These are phyloP conservation scores for Myiagra hebetior DNA, from an alignment of 2,113 vertebrate genomes.

Conservation along the genomic window DNA sequence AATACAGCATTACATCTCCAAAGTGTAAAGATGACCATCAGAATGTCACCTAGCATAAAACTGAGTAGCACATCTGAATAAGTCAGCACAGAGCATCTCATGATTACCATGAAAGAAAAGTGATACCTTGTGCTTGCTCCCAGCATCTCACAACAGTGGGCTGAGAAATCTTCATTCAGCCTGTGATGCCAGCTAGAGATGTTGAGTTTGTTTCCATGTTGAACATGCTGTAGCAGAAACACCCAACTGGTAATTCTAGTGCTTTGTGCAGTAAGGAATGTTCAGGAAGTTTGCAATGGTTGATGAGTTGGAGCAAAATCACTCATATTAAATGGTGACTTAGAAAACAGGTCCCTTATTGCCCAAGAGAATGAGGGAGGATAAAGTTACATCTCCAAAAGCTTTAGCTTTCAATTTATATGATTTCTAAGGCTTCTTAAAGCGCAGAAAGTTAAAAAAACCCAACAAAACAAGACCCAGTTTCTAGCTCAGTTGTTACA, in stretches of 20 bases:
- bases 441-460: not conserved
- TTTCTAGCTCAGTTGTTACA: not conserved
- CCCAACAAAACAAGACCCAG: not conserved
- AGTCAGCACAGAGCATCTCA: not conserved
- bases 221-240: not conserved
- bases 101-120: not conserved
- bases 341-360: not conserved
- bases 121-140: not conserved
- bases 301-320: not conserved
- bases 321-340: not conserved
- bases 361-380: not conserved
- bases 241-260: not conserved
- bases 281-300: not conserved
- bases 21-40: not conserved
- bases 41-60: not conserved
- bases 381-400: not conserved
- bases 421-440: not conserved
- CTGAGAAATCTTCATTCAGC: not conserved
- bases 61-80: not conserved
- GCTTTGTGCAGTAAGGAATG: not conserved
- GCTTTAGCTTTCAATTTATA: not conserved
- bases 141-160: not conserved
- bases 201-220: not conserved
- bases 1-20: not conserved
- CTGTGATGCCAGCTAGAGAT: not conserved